These are phyloP conservation scores for Bombycilla garrulus DNA, from an alignment of 2,113 vertebrate species.

Conservation along the genomic window DNA sequence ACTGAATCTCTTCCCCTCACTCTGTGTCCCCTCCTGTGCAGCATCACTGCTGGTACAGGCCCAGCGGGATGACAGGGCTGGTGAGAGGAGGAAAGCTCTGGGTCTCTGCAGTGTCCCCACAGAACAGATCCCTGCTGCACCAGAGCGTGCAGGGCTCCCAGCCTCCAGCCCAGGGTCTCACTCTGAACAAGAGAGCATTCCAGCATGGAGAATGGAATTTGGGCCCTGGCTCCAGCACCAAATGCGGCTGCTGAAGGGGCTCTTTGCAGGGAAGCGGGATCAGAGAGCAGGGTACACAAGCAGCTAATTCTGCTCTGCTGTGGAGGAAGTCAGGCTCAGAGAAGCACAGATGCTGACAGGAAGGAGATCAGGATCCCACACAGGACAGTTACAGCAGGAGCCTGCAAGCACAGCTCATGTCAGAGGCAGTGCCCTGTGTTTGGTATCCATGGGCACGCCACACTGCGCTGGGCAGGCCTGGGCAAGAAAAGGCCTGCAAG, in stretches of 20 bases:
- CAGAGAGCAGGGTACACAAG: background rate
- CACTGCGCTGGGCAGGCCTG: background rate
- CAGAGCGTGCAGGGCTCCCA: background rate
- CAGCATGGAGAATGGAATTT: background rate
- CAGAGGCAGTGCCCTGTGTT: background rate
- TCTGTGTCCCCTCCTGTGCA: background rate
- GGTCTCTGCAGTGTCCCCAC: background rate
- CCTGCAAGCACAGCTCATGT: background rate
- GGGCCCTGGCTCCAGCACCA: background rate
- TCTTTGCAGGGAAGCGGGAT: background rate
- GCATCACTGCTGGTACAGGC: background rate
- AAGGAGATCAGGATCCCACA: background rate
- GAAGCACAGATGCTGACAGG: background rate
- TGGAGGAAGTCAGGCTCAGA: rapidly evolving
- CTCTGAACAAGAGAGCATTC: background rate
- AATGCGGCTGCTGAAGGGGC: background rate
- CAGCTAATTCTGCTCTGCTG: background rate
- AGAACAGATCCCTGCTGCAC: background rate
- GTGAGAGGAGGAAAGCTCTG: background rate
- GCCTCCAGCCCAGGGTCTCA: background rate
- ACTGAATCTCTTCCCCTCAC: background rate
- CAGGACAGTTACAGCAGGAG: background rate
- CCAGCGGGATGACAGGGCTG: background rate
- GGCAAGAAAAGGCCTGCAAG: background rate
- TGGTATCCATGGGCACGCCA: background rate